These are phyloP conservation scores for Pterois miles DNA, from an alignment of 2,797 vertebrate genomes.

Conservation along the genomic window DNA sequence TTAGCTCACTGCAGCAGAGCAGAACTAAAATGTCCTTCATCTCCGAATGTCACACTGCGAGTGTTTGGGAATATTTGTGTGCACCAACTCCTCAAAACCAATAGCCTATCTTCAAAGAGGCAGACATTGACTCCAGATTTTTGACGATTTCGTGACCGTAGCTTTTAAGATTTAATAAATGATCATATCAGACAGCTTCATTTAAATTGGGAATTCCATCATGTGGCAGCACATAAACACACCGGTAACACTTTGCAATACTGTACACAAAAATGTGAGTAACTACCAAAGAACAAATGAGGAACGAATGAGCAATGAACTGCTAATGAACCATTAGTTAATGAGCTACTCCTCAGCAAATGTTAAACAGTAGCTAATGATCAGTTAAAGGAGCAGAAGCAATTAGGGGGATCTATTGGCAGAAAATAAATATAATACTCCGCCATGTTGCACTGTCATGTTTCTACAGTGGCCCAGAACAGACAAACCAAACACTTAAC, in stretches of 20 bases:
- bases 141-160: slow-evolving; percentile 5
- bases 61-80: slow-evolving; percentile 39
- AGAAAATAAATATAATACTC: too few species aligned
- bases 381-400: too few species aligned
- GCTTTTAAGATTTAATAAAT: slow-evolving; percentile 28
- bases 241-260: too few species aligned
- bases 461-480: too few species aligned
- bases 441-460: too few species aligned
- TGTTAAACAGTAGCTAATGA: too few species aligned
- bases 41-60: slow-evolving; percentile 59
- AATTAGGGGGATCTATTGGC: too few species aligned
- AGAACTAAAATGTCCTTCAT: slow-evolving; percentile 73
- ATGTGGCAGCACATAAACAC: background rate
- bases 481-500: too few species aligned
- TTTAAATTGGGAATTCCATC: slow-evolving; percentile 4
- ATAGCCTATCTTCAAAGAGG: slow-evolving; percentile 34
- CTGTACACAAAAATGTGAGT: background rate
- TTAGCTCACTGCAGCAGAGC: slow-evolving; percentile 67
- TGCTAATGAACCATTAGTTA: too few species aligned
- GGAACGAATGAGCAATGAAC: too few species aligned
- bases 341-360: too few species aligned
- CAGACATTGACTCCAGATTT: slow-evolving; percentile 25
- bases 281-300: background rate
- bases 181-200: background rate
- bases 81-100: slow-evolving; percentile 11